Evolutionary conservation across 1,140 invertebrate genomes (phyloP), one percentile per base, ranked within the genome.

Genomic region (Drosophila prosaltans): DNA sequence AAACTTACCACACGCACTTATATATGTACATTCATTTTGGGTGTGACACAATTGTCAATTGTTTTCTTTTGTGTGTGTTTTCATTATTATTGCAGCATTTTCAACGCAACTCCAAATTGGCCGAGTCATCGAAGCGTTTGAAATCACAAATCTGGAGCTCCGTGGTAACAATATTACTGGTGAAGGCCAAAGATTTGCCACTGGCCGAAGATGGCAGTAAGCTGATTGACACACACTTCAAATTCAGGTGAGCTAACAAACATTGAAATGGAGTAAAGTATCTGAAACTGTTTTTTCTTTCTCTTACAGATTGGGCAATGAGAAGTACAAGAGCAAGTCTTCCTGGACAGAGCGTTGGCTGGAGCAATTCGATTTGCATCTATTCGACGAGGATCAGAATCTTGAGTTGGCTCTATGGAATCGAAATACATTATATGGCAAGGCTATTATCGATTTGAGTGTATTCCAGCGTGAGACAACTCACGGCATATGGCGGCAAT

Each of bases 251-350:
- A 93, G 69, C 61, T 11, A 2, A 7, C 3, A 1, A 2, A 21
- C 41, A 3, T 11, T 28, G 3, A 36, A 36, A 8, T 10, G 7
- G 9, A 24, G 10, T n/a, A 30, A 36, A 2, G n/a, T 16, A 57
- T 8, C 40, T n/a, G 6, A 36, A 36, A 36, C 6, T 1, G 6
- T 36, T 11, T 39, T 16, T 16, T 3, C 40, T 28, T 7, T n/a
- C 0, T 4, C 24, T 92, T 93, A 36, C 86, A 98, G 97, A 92
- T 95, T 99, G 90, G 98, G 98, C 72, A 97, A 97, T 88, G 98
- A 99, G 94, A 99, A 99, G 93, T 99, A 98, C 93, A 99, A 99
- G 93, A 99, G 97, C 91, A 98, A 99, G 93, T 97, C 98, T 68
- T 94, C 96, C 30, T 96, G 95, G 93, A 96, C 97, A 91, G 96